A percentile compares a stretch with the other conserved stretches of the same genome.
Evolutionary conservation across 1,140 invertebrate genomes (phyloP).

Genomic region (Sminthurinus signatus): DNA sequence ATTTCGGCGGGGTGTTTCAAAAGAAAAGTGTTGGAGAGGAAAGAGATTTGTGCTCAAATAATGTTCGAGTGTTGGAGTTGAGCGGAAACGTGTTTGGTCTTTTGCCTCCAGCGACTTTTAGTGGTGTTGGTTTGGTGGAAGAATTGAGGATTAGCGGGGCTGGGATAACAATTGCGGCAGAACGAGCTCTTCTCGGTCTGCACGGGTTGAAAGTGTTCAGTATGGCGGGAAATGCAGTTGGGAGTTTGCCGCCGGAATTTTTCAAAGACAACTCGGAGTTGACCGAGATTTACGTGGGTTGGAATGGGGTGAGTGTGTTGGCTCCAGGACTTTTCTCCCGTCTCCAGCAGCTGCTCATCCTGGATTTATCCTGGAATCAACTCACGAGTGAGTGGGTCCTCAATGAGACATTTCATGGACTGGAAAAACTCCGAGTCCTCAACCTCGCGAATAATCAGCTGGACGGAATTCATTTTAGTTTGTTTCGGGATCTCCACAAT

Average conservation of each 20-base stretch:
- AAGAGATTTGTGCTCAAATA: slow-evolving; percentile 35
- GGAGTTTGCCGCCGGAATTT: slow-evolving; percentile 72
- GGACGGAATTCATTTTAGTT: slow-evolving; percentile 65
- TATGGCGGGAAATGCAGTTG: slow-evolving; percentile 72
- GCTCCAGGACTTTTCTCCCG: slow-evolving; percentile 78
- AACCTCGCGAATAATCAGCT: slow-evolving; percentile 78
- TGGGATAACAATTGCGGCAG: slow-evolving; percentile 54
- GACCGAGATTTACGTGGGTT: slow-evolving; percentile 73
- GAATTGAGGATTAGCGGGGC: slow-evolving; percentile 44
- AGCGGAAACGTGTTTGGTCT: slow-evolving; percentile 76
- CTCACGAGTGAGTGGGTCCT: slow-evolving; percentile 81
- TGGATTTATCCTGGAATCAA: slow-evolving; percentile 80
- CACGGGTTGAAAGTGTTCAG: slow-evolving; percentile 65
- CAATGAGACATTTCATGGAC: slow-evolving; percentile 65
- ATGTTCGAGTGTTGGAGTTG: slow-evolving; percentile 65
- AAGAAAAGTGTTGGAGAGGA: slow-evolving; percentile 47
- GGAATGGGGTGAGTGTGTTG: slow-evolving; percentile 78
- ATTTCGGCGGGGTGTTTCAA: slow-evolving; percentile 69
- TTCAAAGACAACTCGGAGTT: slow-evolving; percentile 71
- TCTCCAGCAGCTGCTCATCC: slow-evolving; percentile 66
- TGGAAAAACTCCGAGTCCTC: slow-evolving; percentile 65
- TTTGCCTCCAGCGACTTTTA: slow-evolving; percentile 56
- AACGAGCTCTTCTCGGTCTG: slow-evolving; percentile 72
- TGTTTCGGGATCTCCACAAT: slow-evolving; percentile 62
- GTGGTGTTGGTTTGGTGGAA: slow-evolving; percentile 52